Base-by-base conservation (phyloP, 2,888 invertebrate genomes). In the Ectropis crepuscularia region DNA sequence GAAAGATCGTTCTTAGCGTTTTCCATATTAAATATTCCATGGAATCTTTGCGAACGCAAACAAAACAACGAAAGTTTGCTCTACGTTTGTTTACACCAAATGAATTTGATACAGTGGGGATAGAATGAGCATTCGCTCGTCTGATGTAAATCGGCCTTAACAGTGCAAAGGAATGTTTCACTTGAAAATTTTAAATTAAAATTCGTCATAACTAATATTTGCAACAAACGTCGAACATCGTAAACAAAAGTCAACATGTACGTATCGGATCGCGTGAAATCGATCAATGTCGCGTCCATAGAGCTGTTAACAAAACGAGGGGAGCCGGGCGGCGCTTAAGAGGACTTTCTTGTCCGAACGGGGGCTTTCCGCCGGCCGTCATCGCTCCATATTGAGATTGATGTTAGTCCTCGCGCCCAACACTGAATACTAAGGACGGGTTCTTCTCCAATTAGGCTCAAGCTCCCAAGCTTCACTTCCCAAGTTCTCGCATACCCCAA, bases 361-460 rank as follows among this genome's bases (percentile, higher is more conserved):
- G 74, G 74, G 84, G 83, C 81, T 87, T 89, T 87, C 90, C 89
- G 88, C 80, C 80, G 74, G 75, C 83, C 89, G 92, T 91, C 92
- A 91, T 87, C 86, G 83, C 78, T 74, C 79, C 82, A 85, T 90
- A 92, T 91, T 92, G 91, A 92, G 91, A 92, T 92, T 92, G 92
- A 92, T 92, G 90, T 86, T 83, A 76, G 75, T 82, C 82, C 87
- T 86, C 76, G 77, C 80, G 79, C 76, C 74, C 80, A 74, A 78
- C 77, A 79, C 85, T 80, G 92, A 91, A 92, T 92, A 92, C 90
- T 90, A 92, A 91, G 82, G 82, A 83, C 75, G 36, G 86, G 86
- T 89, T 89, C 88, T 88, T 85, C 87, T 87, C 86, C 88, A 92
- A 92, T 92, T 92, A 92, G 87, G 80, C 79, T 72, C 74, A 84